Evolutionary conservation across 2,888 invertebrate genomes (phyloP), one percentile per base, ranked within the genome.

Genomic region (Noctua janthe): DNA sequence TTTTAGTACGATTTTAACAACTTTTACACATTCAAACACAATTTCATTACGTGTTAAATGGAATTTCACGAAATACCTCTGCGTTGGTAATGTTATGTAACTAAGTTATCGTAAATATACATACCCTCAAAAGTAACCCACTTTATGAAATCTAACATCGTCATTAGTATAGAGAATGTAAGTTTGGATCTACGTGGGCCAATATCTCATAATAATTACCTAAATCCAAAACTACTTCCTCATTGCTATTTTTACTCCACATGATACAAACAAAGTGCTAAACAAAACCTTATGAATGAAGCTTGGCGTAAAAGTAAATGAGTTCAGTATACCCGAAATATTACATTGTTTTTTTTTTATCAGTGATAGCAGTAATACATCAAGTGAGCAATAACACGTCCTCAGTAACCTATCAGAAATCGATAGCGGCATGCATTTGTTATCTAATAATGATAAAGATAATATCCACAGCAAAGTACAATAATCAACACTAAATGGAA

Each of bases 381-480:
- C 10, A 47, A 71, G 17, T 23, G 47, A 74, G 20, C 39, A 77
- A 71, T 35, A 74, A 77, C 59, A 43, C 78, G 43, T 62, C 66
- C 47, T 51, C 59, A 51, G 69, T 43, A 49, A 62, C 66, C 71
- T 71, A 85, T 85, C 73, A 67, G 66, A 76, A 82, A 84, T 78
- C 82, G 66, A 78, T 84, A 67, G 39, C n/a, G 51, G 70, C 56
- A 15, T 81, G 66, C 75, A 74, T 74, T 54, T 81, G 62, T 71
- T 85, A 85, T 85, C 78, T 74, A 51, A 84, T 73, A 67, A 51
- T 54, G 76, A 82, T 76, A 35, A 35, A 35, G 35, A 35, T 35
- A 51, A 62, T 43, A 85, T 76, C 76, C 69, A 85, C 69, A 74
- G 20, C 13, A 66, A 66, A 72, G 20, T 62, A 39, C 20, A 69